Evolutionary conservation across 2,797 vertebrate genomes (phyloP), one percentile per base, ranked within the genome.

Genomic region (Periophthalmus magnuspinnatus): DNA sequence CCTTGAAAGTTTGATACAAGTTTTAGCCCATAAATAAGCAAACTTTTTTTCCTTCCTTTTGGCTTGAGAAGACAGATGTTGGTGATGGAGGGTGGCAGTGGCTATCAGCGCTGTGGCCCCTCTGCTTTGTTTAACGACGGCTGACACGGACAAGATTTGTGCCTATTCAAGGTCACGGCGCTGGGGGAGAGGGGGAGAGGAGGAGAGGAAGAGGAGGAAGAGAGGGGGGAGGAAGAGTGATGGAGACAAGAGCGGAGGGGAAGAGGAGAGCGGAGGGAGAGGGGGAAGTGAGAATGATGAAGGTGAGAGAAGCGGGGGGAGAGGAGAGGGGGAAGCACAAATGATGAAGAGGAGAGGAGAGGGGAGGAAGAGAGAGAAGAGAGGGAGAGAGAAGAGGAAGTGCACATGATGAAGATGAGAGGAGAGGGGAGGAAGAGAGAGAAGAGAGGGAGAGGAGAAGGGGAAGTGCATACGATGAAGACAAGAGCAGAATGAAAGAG

Each of bases 91-190:
- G 68, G 61, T 13, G 65, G 79, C 81, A 80, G 69, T 19, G 77
- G 78, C 72, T 83, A 77, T 80, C 77, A 70, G 80, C 70, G 63
- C 69, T 69, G 70, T 67, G 76, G 71, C 68, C 79, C 77, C 71
- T 22, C 71, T 85, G 88, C 88, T 88, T 81, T 84, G 87, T 78
- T 91, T 90, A 92, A 92, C 91, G 89, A 87, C 83, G 81, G 85
- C 89, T 90, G 91, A 91, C 90, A 91, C 84, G 82, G 74, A 82
- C 74, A 66, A 86, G 86, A 88, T 90, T 88, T 90, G 90, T 89
- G 82, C 85, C 89, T 79, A 90, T 83, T 89, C 86, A 91, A 90
- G 90, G 87, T 89, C 76, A 58, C 34, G 85, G 74, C 85, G 81
- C 84, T 3, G 72, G 5, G 79, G 86, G 79, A 84, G 74, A 81